These are phyloP conservation scores for Acheta domesticus DNA, from an alignment of 2,888 invertebrate species.

Conservation along the genomic window DNA sequence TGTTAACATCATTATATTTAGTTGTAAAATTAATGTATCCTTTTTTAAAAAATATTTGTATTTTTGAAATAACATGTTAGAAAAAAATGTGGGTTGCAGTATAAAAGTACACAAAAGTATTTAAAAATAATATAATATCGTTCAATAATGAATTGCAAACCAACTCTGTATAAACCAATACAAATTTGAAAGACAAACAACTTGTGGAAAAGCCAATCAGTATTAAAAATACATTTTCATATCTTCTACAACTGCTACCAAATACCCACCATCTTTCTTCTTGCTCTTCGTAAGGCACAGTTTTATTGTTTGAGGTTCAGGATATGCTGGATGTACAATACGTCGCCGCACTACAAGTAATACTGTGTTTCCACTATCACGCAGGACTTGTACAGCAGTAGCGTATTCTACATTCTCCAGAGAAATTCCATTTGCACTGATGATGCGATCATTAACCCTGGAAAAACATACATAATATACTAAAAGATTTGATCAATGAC, in stretches of 20 bases:
- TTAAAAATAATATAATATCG: too few species aligned
- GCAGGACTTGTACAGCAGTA: slow-evolving; percentile 84
- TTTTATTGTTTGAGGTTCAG: slow-evolving; percentile 63
- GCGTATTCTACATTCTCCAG: slow-evolving; percentile 97
- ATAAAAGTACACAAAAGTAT: too few species aligned
- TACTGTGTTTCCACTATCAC: slow-evolving; percentile 87
- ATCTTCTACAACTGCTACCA: not conserved
- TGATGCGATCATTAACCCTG: slow-evolving; percentile 96
- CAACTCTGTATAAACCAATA: too few species aligned
- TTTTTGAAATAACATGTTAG: too few species aligned
- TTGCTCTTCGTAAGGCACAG: slow-evolving; percentile 86
- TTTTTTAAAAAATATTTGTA: too few species aligned
- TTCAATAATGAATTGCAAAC: too few species aligned
- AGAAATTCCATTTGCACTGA: slow-evolving; percentile 93
- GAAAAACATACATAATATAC: slow-evolving; percentile 38
- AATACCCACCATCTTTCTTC: slow-evolving; percentile 86
- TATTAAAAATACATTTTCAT: too few species aligned
- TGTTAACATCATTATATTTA: too few species aligned
- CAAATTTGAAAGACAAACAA: too few species aligned
- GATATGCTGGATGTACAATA: slow-evolving; percentile 53
- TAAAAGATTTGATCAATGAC: slow-evolving; percentile 28
- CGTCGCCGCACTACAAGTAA: slow-evolving; percentile 84
- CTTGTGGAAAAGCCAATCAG: too few species aligned
- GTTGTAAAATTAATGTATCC: too few species aligned
- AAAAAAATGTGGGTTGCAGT: too few species aligned